These are phyloP conservation scores for Branchellion lobata DNA, from an alignment of 2,888 invertebrate species.

Conservation along the genomic window DNA sequence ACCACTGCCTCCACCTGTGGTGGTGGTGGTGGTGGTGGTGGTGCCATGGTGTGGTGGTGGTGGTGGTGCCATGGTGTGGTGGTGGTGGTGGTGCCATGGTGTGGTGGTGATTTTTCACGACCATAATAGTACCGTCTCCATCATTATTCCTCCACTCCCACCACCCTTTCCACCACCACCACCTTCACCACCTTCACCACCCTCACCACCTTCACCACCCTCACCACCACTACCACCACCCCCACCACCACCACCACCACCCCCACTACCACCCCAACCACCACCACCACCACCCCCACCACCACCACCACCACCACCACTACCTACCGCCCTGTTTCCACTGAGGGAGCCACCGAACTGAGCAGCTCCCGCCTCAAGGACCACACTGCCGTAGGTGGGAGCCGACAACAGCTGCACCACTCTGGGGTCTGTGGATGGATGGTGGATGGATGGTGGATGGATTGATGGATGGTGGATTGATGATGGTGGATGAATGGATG, in stretches of 20 bases:
- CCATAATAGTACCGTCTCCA: too few relatives aligned
- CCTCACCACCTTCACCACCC: too few relatives aligned
- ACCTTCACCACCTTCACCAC: too few relatives aligned
- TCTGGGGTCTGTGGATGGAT: constrained; percentile 57
- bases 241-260: too few relatives aligned
- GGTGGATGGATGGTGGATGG: neutral
- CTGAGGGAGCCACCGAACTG: constrained; percentile 81
- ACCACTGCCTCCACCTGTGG: constrained; percentile 61
- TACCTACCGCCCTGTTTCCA: constrained; percentile 58
- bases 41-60: too few relatives aligned
- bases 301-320: neutral
- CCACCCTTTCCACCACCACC: too few relatives aligned
- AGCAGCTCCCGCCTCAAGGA: constrained; percentile 79
- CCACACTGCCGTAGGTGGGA: constrained; percentile 64
- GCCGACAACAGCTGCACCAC: constrained; percentile 65
- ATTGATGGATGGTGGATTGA: neutral
- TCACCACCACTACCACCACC: too few relatives aligned
- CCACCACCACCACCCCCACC: neutral
- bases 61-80: too few relatives aligned
- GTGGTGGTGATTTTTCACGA: too few relatives aligned
- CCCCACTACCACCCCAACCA: neutral
- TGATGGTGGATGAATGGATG: neutral
- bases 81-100: too few relatives aligned
- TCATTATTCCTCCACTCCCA: too few relatives aligned
- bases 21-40: too few relatives aligned